Evolutionary conservation across 2,797 vertebrate genomes (phyloP).

Genomic region (Chelonia mydas): DNA sequence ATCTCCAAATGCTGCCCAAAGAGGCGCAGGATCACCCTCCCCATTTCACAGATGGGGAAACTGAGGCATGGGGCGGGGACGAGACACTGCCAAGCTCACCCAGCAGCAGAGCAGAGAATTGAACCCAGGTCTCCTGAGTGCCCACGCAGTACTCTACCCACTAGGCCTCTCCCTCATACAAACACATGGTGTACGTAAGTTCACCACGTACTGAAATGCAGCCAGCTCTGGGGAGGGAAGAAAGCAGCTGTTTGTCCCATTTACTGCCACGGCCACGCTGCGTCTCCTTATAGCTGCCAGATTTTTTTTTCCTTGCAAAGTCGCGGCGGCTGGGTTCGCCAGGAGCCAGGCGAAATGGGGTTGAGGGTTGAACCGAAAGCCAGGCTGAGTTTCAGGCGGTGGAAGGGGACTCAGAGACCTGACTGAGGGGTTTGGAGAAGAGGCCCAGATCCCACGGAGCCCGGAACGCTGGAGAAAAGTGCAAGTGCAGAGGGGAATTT

Average conservation of each 20-base stretch:
- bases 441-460: neutral
- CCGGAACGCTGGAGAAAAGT: neutral
- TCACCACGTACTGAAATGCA: neutral
- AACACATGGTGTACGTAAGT: neutral
- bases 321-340: neutral
- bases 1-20: neutral
- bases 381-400: neutral
- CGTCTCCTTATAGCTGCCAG: neutral
- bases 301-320: neutral
- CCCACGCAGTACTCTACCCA: neutral
- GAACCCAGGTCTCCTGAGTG: neutral
- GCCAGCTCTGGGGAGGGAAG: neutral
- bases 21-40: neutral
- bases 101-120: neutral
- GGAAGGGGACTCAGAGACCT: neutral
- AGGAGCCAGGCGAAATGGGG: conserved; percentile 5
- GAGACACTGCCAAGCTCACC: neutral
- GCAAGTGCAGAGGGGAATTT: neutral
- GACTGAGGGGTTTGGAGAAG: too few species aligned
- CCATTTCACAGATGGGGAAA: neutral
- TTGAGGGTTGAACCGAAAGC: neutral
- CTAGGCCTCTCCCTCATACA: neutral
- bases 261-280: neutral
- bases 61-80: neutral
- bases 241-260: neutral